phyloP scores from a whole-genome alignment of 2,888 invertebrate genomes.

The Dryococelus australis region DNA sequence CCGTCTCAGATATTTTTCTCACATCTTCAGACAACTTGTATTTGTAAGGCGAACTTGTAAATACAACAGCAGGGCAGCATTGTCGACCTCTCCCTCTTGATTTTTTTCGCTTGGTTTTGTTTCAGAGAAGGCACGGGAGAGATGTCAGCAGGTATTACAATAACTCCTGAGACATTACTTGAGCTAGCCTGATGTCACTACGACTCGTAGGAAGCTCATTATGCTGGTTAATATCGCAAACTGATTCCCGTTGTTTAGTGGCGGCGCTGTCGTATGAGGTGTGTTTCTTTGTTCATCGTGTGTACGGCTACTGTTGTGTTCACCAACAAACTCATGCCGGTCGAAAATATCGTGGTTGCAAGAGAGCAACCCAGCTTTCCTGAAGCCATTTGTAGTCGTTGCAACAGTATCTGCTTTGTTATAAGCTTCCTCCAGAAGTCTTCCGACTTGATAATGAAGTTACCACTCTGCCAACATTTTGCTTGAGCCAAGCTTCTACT shows the following conservation, averaged over 20 bases:
- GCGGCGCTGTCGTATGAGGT: no score
- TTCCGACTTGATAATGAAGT: conserved; percentile 7
- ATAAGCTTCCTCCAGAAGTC: background rate
- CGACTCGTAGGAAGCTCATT: no score
- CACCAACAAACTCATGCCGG: background rate
- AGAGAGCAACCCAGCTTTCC: background rate
- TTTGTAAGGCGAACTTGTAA: conserved; percentile 1
- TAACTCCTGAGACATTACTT: no score
- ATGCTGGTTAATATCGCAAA: no score
- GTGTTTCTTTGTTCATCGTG: no score
- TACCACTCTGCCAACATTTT: background rate
- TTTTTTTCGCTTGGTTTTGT: no score
- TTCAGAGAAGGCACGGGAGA: no score
- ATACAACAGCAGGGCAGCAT: background rate
- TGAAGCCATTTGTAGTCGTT: conserved; percentile 6
- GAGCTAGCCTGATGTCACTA: no score
- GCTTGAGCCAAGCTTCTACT: background rate
- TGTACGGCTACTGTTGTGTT: no score
- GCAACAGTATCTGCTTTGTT: conserved; percentile 18
- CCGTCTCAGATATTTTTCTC: background rate
- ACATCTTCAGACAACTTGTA: background rate
- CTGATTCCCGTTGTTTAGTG: no score
- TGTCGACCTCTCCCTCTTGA: background rate
- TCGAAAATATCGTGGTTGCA: background rate
- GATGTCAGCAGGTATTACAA: no score